These are phyloP conservation scores for Invenusta paracnida DNA, from an alignment of 2,888 invertebrate species.

Conservation along the genomic window DNA sequence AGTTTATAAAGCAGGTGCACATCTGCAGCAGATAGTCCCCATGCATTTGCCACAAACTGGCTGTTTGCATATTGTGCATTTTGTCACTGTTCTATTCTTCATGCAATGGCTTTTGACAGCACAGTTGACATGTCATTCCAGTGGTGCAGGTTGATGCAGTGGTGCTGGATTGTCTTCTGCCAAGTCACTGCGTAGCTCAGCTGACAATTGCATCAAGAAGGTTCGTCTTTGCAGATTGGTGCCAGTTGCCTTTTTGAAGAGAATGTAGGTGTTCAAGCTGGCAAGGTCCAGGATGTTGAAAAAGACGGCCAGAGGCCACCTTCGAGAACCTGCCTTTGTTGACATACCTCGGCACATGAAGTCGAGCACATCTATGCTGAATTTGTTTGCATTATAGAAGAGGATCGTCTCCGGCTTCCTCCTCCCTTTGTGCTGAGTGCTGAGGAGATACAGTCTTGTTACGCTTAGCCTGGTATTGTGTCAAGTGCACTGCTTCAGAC, in stretches of 20 bases:
- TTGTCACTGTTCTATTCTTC: slow-evolving; percentile 27
- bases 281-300: slow-evolving; percentile 25
- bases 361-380: slow-evolving; percentile 14
- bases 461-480: slow-evolving; percentile 29
- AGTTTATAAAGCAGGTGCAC: background rate
- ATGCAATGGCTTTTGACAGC: slow-evolving; percentile 31
- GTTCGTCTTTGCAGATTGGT: slow-evolving; percentile 25
- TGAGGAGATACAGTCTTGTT: slow-evolving; percentile 30
- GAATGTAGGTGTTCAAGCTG: slow-evolving; percentile 21
- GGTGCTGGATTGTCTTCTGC: slow-evolving; percentile 23
- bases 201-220: slow-evolving; percentile 31
- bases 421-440: slow-evolving; percentile 8
- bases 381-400: slow-evolving; percentile 22
- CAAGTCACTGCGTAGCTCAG: slow-evolving; percentile 28
- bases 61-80: background rate
- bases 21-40: slow-evolving; percentile 26
- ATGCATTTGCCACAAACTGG: slow-evolving; percentile 28
- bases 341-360: slow-evolving; percentile 21
- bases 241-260: slow-evolving; percentile 26
- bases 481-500: slow-evolving; percentile 29
- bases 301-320: slow-evolving; percentile 16
- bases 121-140: slow-evolving; percentile 20
- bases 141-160: slow-evolving; percentile 21
- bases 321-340: slow-evolving; percentile 26
- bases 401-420: slow-evolving; percentile 29